Evolutionary conservation across 2,113 vertebrate genomes (phyloP).

Genomic region (Callospermophilus lateralis): DNA sequence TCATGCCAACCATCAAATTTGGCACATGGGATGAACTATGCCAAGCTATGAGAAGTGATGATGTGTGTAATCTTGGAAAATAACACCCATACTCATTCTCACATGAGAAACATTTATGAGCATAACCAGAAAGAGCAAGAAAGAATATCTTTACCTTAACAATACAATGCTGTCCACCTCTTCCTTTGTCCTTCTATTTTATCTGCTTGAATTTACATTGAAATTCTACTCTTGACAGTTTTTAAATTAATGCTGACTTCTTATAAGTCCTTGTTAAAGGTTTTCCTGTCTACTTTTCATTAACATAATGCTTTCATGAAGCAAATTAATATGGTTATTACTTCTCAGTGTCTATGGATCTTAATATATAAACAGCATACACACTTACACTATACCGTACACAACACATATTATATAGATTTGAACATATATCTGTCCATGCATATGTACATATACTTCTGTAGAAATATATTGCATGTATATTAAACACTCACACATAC

Average conservation of each 20-base stretch:
- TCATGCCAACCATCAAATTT: background rate
- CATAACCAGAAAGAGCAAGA: background rate
- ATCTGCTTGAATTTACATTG: background rate
- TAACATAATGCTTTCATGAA: background rate
- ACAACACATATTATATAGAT: background rate
- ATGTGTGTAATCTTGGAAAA: background rate
- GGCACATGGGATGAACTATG: background rate
- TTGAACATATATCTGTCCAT: background rate
- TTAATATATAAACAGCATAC: background rate
- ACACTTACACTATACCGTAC: background rate
- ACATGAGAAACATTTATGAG: background rate
- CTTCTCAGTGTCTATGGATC: background rate
- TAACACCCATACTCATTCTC: background rate
- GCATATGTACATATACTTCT: background rate
- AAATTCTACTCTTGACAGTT: background rate
- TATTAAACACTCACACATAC: background rate
- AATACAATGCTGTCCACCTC: background rate
- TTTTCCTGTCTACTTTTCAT: background rate
- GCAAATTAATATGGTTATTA: constrained; percentile 19
- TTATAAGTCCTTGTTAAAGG: background rate
- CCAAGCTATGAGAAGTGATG: background rate
- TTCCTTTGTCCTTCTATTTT: background rate
- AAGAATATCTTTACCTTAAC: background rate
- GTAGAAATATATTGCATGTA: background rate
- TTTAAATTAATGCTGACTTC: background rate